These are phyloP conservation scores for Potamarius usumacintae DNA, from an alignment of 2,113 vertebrate genomes.

Conservation along the genomic window DNA sequence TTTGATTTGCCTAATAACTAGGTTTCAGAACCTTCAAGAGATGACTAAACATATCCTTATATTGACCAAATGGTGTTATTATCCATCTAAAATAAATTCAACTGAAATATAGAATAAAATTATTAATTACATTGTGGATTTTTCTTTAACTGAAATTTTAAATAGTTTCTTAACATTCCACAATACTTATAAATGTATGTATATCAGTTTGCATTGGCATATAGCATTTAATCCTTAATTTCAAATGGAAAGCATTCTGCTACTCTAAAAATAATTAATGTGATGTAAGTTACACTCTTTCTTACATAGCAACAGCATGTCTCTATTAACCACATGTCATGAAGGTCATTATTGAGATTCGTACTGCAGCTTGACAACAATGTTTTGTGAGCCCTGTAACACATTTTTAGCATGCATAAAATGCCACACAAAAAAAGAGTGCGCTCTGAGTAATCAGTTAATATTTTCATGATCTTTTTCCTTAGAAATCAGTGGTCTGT, in stretches of 20 bases:
- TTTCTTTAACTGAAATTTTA: background rate
- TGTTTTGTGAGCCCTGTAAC: background rate
- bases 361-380: background rate
- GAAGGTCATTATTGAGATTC: background rate
- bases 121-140: background rate
- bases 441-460: background rate
- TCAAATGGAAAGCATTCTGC: slow-evolving; percentile 35
- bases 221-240: slow-evolving; percentile 5
- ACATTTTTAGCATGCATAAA: background rate
- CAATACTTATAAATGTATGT: background rate
- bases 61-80: background rate
- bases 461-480: background rate
- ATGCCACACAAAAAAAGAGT: background rate
- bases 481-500: background rate
- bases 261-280: slow-evolving; percentile 56
- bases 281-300: slow-evolving; percentile 30
- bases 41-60: background rate
- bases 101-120: background rate
- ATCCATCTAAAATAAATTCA: background rate
- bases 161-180: background rate
- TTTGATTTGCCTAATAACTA: background rate
- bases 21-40: background rate
- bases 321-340: slow-evolving; percentile 27
- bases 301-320: slow-evolving; percentile 38
- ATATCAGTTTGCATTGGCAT: background rate